These are phyloP conservation scores for Dendroctonus ponderosae DNA, from an alignment of 1,140 invertebrate species.

Conservation along the genomic window DNA sequence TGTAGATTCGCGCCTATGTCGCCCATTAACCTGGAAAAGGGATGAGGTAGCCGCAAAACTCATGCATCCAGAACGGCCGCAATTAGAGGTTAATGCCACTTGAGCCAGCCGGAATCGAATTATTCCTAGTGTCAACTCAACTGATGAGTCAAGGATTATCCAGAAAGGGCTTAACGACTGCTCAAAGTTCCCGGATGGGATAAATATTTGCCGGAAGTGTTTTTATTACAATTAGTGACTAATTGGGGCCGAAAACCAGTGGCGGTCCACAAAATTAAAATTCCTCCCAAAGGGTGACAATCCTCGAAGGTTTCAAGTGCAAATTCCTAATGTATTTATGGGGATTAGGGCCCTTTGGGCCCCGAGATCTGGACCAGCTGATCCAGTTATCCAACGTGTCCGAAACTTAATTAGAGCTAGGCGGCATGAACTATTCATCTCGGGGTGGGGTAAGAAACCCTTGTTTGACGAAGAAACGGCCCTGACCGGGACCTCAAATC, in stretches of 20 bases:
- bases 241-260: too few relatives aligned
- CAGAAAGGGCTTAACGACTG: background rate
- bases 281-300: too few relatives aligned
- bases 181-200: background rate
- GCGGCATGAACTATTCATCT: slow-evolving; percentile 15
- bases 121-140: background rate
- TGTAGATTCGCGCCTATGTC: slow-evolving; percentile 50
- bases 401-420: slow-evolving; percentile 21
- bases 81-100: background rate
- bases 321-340: slow-evolving; percentile 4
- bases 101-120: background rate
- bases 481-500: too few relatives aligned
- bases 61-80: too few relatives aligned
- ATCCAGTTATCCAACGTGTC: slow-evolving; percentile 17
- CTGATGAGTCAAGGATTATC: slow-evolving; percentile 9
- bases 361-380: slow-evolving; percentile 5
- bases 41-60: background rate
- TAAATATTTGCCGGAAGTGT: background rate
- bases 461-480: background rate
- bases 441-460: slow-evolving; percentile 4
- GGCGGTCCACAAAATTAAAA: too few relatives aligned
- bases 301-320: too few relatives aligned
- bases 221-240: slow-evolving; percentile 1
- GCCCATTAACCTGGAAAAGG: slow-evolving; percentile 49
- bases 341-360: slow-evolving; percentile 1